These are phyloP conservation scores for Heliconius melpomene DNA, from an alignment of 1,140 invertebrate species.

Conservation along the genomic window DNA sequence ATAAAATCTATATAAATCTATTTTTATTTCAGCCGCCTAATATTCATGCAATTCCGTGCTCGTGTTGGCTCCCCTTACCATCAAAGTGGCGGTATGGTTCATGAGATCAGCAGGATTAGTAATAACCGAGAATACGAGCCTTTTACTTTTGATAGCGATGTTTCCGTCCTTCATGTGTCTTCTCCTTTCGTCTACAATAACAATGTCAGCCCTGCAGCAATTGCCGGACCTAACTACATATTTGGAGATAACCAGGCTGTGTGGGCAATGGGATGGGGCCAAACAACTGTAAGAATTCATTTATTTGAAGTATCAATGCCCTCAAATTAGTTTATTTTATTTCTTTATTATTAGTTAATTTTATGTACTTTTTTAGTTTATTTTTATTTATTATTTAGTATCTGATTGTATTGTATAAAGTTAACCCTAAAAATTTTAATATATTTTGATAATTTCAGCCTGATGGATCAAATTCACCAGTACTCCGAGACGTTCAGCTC, in stretches of 20 bases:
- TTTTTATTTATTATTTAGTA: too few relatives aligned
- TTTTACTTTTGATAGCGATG: not conserved
- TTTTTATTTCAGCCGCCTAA: not conserved
- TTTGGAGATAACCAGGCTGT: slow-evolving; percentile 45
- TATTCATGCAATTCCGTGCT: not conserved
- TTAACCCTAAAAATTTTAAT: slow-evolving; percentile 8
- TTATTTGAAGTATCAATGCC: not conserved
- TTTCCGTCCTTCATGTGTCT: not conserved
- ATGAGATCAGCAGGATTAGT: not conserved
- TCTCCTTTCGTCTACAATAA: not conserved
- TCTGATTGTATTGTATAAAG: not conserved
- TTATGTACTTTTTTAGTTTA: too few relatives aligned
- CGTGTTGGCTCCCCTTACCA: not conserved
- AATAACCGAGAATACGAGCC: not conserved
- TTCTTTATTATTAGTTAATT: too few relatives aligned
- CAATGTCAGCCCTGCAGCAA: not conserved
- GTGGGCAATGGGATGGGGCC: slow-evolving; percentile 51
- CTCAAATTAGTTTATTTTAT: too few relatives aligned
- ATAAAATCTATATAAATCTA: not conserved
- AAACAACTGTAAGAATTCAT: slow-evolving; percentile 46
- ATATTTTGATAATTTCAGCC: slow-evolving; percentile 27
- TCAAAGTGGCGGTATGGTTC: not conserved
- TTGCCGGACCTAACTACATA: slow-evolving; percentile 41
- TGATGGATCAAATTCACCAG: slow-evolving; percentile 36
- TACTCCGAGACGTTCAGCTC: slow-evolving; percentile 28